Percentiles rank a stretch among this genome's conserved stretches.
phyloP scores from a whole-genome alignment of 2,113 vertebrate species.

The Urocolius indicus region DNA sequence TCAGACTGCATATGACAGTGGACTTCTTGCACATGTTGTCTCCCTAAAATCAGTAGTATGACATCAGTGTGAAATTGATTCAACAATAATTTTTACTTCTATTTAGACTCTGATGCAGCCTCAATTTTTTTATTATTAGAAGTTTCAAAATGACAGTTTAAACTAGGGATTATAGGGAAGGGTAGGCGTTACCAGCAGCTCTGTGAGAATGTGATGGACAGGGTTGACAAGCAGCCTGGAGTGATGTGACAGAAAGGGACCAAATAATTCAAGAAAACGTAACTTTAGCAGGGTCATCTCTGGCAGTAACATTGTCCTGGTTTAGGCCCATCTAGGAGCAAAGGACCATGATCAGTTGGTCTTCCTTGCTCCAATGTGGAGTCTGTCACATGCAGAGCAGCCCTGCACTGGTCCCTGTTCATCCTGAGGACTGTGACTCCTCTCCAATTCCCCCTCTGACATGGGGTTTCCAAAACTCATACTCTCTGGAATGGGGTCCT shows the following conservation, averaged over 20 bases:
- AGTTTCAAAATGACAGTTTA: neutral
- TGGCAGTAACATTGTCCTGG: too few species aligned
- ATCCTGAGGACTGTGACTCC: too few species aligned
- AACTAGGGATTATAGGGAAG: neutral
- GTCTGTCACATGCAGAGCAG: too few species aligned
- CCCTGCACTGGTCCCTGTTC: too few species aligned
- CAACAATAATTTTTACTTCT: neutral
- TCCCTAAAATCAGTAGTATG: neutral
- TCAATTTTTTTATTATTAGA: neutral
- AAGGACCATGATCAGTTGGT: too few species aligned
- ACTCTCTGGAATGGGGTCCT: too few species aligned
- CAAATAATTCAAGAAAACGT: neutral
- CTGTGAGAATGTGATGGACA: too few species aligned
- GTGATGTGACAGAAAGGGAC: neutral
- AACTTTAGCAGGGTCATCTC: neutral
- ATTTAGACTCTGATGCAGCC: neutral
- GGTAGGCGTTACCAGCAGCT: neutral
- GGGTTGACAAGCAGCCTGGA: neutral
- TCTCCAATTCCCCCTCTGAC: too few species aligned
- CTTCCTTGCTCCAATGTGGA: too few species aligned
- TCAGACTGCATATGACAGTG: neutral
- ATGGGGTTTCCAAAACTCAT: too few species aligned
- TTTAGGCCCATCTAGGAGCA: too few species aligned
- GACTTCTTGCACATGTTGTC: neutral
- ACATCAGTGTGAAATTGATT: fast-evolving